Evolutionary conservation across 2,888 invertebrate species (phyloP).

Genomic region (Morpho deidamia): DNA sequence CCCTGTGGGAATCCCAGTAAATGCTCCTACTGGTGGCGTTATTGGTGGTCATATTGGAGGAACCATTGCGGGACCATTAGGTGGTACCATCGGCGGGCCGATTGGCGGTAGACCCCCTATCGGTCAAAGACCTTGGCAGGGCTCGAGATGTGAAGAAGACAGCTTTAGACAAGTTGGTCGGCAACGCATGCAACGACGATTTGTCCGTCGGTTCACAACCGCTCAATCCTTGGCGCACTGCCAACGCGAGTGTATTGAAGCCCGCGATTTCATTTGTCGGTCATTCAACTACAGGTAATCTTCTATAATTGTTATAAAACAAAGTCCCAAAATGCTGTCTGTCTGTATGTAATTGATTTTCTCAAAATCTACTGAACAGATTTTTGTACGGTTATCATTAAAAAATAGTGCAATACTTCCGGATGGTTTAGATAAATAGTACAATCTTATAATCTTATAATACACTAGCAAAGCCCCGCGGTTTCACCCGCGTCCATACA

Average conservation of each 20-base stretch:
- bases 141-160: conserved; percentile 88
- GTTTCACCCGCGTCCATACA: too few relatives aligned
- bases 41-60: conserved; percentile 47
- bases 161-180: conserved; percentile 90
- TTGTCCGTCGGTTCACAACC: conserved; percentile 84
- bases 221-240: conserved; percentile 88
- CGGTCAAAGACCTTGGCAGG: conserved; percentile 61
- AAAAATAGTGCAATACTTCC: too few relatives aligned
- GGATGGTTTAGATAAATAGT: too few relatives aligned
- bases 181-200: conserved; percentile 88
- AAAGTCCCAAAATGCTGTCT: too few relatives aligned
- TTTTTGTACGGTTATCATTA: too few relatives aligned
- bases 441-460: too few relatives aligned
- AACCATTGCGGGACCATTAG: conserved; percentile 51
- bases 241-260: conserved; percentile 90
- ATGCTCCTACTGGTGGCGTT: conserved; percentile 32
- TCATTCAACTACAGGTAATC: conserved; percentile 90
- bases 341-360: too few relatives aligned
- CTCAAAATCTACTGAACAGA: too few relatives aligned
- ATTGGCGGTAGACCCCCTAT: conserved; percentile 45
- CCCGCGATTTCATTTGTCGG: conserved; percentile 89
- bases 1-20: conserved; percentile 43
- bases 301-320: too few relatives aligned
- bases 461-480: too few relatives aligned
- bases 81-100: conserved; percentile 52